phyloP scores from a whole-genome alignment of 92 coral and sea anemone genomes.

The Actinostola sp. region DNA sequence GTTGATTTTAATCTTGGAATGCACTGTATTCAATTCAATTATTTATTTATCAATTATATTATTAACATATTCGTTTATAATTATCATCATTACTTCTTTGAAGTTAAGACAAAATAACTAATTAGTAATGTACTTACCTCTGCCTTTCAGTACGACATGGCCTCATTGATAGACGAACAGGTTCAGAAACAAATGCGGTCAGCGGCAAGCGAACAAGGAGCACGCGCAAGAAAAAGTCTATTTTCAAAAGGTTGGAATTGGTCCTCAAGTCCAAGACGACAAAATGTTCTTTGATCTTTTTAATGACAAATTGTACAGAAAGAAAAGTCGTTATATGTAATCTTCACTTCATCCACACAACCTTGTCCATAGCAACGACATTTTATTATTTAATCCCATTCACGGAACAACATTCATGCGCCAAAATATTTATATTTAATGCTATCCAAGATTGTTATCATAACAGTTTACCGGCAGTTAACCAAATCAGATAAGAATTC shows the following conservation, averaged over 20 bases:
- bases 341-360: neutral
- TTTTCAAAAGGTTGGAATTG: constrained; percentile 94
- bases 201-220: constrained; percentile 77
- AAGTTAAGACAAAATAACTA: no score
- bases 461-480: no score
- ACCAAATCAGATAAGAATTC: no score
- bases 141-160: constrained; percentile 84
- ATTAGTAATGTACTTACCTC: neutral
- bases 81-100: no score
- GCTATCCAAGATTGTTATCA: no score
- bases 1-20: no score
- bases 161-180: constrained; percentile 90
- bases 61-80: no score
- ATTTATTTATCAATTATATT: no score
- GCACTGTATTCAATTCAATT: no score
- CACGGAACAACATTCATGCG: no score
- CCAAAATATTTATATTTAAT: no score
- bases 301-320: constrained; percentile 12
- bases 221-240: constrained; percentile 52
- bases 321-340: constrained; percentile 12
- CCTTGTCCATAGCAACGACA: no score
- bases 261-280: constrained; percentile 58
- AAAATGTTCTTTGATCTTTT: constrained; percentile 11
- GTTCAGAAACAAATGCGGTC: constrained; percentile 91
- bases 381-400: neutral